Percentiles rank a stretch among this genome's conserved stretches.
Conservation (phyloP, 1,140 invertebrate species). For the Caerostris extrusa region DNA sequence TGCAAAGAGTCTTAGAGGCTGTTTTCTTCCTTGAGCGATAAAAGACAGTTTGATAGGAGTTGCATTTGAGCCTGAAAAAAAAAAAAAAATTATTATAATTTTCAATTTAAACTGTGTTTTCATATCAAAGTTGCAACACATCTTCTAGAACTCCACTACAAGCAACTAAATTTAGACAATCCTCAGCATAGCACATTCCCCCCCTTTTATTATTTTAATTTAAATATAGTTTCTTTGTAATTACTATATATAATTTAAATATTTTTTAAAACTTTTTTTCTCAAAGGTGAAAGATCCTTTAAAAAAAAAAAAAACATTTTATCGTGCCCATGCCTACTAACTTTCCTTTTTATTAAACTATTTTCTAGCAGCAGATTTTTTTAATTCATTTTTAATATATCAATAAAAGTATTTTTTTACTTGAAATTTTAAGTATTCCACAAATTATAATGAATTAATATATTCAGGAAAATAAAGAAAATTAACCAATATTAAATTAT, state of each 20-base stretch:
- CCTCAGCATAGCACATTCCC: not conserved
- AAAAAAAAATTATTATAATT: constrained; percentile 66
- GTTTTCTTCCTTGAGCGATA: constrained; percentile 83
- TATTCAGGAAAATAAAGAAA: not conserved
- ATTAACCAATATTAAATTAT: not conserved
- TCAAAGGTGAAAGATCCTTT: too few relatives aligned
- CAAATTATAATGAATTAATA: not conserved
- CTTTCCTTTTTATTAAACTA: too few relatives aligned
- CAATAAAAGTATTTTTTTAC: not conserved
- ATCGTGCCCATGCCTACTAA: not conserved
- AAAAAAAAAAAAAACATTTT: not conserved
- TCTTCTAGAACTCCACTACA: not conserved
- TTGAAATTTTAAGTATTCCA: not conserved
- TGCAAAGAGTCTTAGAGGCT: constrained; percentile 2
- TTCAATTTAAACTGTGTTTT: not conserved
- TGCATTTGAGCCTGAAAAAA: constrained; percentile 84
- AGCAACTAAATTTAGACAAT: not conserved
- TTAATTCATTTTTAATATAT: not conserved
- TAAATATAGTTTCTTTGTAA: too few relatives aligned
- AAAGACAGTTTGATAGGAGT: constrained; percentile 85
- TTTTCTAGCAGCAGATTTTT: not conserved
- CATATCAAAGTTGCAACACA: not conserved
- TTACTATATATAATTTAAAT: too few relatives aligned
- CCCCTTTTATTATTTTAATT: too few relatives aligned
- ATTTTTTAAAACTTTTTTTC: too few relatives aligned